Evolutionary conservation across 2,797 vertebrate genomes (phyloP).

Genomic region (Phoeniculus purpureus): DNA sequence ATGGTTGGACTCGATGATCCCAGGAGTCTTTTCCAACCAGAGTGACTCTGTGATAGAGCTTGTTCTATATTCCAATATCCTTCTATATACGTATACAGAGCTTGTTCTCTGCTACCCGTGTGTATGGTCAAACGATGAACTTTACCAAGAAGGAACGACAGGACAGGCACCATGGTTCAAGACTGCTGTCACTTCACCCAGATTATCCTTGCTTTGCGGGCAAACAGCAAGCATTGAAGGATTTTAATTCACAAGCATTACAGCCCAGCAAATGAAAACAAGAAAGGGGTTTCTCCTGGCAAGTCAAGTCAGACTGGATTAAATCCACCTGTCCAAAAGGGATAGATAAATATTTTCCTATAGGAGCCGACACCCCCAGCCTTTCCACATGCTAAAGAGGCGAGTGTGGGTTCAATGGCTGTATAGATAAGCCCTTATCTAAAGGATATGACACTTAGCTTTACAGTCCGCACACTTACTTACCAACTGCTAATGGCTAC

Average conservation of each 20-base stretch:
- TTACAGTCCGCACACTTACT: background rate
- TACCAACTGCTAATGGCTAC: background rate
- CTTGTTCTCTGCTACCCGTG: background rate
- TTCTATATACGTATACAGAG: too few species aligned
- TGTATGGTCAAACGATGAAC: background rate
- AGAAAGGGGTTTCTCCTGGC: background rate
- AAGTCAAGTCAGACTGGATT: background rate
- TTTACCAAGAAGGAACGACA: background rate
- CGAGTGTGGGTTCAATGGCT: background rate
- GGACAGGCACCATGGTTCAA: background rate
- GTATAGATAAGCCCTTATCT: slow-evolving; percentile 60
- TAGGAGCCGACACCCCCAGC: background rate
- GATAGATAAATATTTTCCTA: slow-evolving; percentile 29
- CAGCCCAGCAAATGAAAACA: background rate
- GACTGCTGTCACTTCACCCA: background rate
- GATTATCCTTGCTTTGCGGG: background rate
- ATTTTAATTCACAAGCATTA: background rate
- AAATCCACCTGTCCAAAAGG: background rate
- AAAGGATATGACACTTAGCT: background rate
- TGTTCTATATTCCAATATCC: too few species aligned
- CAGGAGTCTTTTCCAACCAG: too few species aligned
- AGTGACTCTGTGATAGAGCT: too few species aligned
- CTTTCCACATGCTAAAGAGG: background rate
- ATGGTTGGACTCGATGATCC: too few species aligned
- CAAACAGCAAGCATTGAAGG: background rate